Evolutionary conservation across 2,888 invertebrate genomes (phyloP).

Genomic region (Anaspis maculata): DNA sequence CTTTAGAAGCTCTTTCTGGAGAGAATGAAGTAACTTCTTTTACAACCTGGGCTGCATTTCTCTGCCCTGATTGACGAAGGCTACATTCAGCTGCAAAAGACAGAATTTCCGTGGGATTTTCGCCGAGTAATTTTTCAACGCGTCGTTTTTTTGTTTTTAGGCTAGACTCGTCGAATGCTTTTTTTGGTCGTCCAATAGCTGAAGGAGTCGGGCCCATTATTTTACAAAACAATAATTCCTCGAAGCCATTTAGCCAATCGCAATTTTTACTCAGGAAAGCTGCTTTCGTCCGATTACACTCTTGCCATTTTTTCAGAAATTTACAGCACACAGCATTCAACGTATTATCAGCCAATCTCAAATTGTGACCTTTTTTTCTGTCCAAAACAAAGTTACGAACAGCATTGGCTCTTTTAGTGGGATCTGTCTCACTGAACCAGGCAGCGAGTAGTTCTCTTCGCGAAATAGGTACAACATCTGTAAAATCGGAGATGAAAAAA

Average conservation of each 20-base stretch:
- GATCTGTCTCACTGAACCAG: too few relatives aligned
- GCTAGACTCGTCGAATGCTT: neutral
- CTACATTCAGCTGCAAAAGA: neutral
- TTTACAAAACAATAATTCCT: neutral
- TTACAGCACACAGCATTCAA: too few relatives aligned
- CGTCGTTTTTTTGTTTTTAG: neutral
- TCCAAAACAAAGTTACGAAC: too few relatives aligned
- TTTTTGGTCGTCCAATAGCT: neutral
- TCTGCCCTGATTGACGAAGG: neutral
- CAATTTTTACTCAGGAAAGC: neutral
- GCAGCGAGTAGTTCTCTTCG: too few relatives aligned
- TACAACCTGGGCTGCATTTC: neutral
- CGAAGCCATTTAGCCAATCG: neutral
- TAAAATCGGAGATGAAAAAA: too few relatives aligned
- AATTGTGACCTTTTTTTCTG: too few relatives aligned
- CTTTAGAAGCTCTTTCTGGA: neutral
- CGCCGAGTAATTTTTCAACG: neutral
- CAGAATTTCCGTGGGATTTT: neutral
- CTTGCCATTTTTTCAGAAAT: neutral
- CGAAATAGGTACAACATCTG: too few relatives aligned
- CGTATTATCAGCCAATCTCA: too few relatives aligned
- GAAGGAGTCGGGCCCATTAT: too few relatives aligned
- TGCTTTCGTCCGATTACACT: neutral
- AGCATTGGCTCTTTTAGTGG: too few relatives aligned
- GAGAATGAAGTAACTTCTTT: neutral